Base-by-base conservation (phyloP, 2,113 vertebrate species). In the Erythrocercus mccallii region DNA sequence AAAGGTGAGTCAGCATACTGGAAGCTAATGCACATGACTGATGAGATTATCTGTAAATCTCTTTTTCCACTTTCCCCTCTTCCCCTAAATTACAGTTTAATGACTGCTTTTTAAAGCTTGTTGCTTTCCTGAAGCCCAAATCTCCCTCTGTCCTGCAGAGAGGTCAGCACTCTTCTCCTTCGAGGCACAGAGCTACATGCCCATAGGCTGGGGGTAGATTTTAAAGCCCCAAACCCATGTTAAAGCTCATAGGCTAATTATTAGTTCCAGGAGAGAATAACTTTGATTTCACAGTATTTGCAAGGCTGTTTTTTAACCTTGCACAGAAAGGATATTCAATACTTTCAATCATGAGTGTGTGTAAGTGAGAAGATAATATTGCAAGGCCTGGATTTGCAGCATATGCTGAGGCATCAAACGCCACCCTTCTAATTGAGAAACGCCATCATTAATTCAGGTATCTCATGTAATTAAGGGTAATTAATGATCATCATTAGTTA, bases 11-110 rank as follows among this genome's bases (percentile, higher is more conserved):
- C 94, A 96, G 88, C 90, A 90, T 53, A 56, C 44, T 89, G 95
- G 90, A 94, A 97, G 85, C 33, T n/a, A 81, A 69, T 66, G 68
- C 88, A 89, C 85, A 92, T 86, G 88, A 92, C 84, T 76, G 40
- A 40, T 47, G 85, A 88, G 66, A 90, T 97, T 96, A 96, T 94
- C 92, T 40, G 82, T 81, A 93, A 90, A 96, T 95, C 88, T 93
- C 79, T 88, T 88, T 89, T 73, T 69, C 50, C 38, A 51, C 62
- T 85, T 86, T 60, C 48, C 51, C 54, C 61, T 65, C 66, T 84
- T 91, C 78, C 47, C 56, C 79, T 83, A 91, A 93, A 94, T 97
- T 96, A 84, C 77, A 80, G 30, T 86, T 91, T 82, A 94, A 87
- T 92, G 66, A 88, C 51, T 82, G 31, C 68, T 81, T 69, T 83